Percentiles rank a stretch among this genome's conserved stretches.
Conservation (phyloP, 2,888 invertebrate species). For the Mystacides longicornis region DNA sequence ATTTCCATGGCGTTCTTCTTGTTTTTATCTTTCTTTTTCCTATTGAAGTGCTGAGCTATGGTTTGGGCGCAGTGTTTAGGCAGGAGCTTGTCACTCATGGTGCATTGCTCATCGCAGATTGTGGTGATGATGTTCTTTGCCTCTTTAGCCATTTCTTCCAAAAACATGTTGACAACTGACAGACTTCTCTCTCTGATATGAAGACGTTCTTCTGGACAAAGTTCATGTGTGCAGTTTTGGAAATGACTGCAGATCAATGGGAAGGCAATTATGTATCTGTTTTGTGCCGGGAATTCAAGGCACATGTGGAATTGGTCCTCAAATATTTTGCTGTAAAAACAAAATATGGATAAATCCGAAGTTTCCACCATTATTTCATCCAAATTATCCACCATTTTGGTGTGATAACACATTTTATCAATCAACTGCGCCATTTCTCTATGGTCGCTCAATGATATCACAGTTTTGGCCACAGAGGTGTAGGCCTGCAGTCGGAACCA, state of each 20-base stretch:
- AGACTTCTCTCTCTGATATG: slow-evolving; percentile 93
- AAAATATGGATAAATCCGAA: slow-evolving; percentile 95
- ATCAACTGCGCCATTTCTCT: slow-evolving; percentile 82
- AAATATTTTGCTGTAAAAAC: slow-evolving; percentile 94
- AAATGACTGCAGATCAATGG: slow-evolving; percentile 97
- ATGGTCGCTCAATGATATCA: slow-evolving; percentile 72
- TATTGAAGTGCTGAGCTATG: slow-evolving; percentile 79
- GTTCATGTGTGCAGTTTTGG: slow-evolving; percentile 93
- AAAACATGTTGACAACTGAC: slow-evolving; percentile 92
- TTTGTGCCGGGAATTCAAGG: slow-evolving; percentile 96
- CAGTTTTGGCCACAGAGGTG: slow-evolving; percentile 77
- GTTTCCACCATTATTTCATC: slow-evolving; percentile 96
- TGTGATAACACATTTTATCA: slow-evolving; percentile 94
- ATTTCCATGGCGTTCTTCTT: slow-evolving; percentile 82
- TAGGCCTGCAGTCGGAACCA: slow-evolving; percentile 97
- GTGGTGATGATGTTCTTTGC: slow-evolving; percentile 98
- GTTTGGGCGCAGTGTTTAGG: slow-evolving; percentile 93
- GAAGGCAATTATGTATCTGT: slow-evolving; percentile 95
- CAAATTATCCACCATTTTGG: slow-evolving; percentile 95
- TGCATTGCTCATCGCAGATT: slow-evolving; percentile 97
- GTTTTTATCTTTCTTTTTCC: slow-evolving; percentile 88
- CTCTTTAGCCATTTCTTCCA: slow-evolving; percentile 99
- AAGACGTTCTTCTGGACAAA: slow-evolving; percentile 97
- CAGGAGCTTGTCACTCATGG: slow-evolving; percentile 88
- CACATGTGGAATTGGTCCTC: slow-evolving; percentile 99